phyloP scores from a whole-genome alignment of 2,888 invertebrate species.

The Athrips mouffetella region DNA sequence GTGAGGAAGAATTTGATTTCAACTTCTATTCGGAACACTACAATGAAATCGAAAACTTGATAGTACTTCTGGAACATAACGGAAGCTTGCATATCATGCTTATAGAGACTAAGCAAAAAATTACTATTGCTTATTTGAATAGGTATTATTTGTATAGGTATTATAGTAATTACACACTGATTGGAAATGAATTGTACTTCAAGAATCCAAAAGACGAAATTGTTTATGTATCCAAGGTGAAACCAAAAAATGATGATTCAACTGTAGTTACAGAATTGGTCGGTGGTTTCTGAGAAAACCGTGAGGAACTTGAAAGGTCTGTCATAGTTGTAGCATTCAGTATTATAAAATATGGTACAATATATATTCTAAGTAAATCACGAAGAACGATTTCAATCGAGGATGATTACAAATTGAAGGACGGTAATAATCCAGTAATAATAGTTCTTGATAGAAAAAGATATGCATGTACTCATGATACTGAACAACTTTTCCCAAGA shows the following conservation, averaged over 20 bases:
- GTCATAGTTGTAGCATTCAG: background rate
- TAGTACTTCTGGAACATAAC: background rate
- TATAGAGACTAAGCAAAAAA: background rate
- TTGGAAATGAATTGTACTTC: constrained; percentile 7
- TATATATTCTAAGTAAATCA: constrained; percentile 1
- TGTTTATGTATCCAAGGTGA: constrained; percentile 8
- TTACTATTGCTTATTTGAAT: background rate
- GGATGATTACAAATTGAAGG: no score
- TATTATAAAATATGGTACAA: background rate
- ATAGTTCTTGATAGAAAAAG: no score
- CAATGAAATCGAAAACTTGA: constrained; percentile 1
- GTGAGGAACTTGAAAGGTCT: background rate
- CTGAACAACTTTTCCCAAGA: no score
- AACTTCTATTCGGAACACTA: background rate
- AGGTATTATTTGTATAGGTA: background rate
- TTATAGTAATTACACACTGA: background rate
- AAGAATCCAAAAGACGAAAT: background rate
- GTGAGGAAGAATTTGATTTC: background rate
- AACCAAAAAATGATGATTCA: background rate
- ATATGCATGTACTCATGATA: no score
- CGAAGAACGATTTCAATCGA: no score
- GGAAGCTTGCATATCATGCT: background rate
- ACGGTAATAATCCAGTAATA: no score
- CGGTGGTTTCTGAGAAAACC: background rate
- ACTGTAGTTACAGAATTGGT: background rate